phyloP scores from a whole-genome alignment of 2,797 vertebrate genomes.

The Cottoperca gobio region DNA sequence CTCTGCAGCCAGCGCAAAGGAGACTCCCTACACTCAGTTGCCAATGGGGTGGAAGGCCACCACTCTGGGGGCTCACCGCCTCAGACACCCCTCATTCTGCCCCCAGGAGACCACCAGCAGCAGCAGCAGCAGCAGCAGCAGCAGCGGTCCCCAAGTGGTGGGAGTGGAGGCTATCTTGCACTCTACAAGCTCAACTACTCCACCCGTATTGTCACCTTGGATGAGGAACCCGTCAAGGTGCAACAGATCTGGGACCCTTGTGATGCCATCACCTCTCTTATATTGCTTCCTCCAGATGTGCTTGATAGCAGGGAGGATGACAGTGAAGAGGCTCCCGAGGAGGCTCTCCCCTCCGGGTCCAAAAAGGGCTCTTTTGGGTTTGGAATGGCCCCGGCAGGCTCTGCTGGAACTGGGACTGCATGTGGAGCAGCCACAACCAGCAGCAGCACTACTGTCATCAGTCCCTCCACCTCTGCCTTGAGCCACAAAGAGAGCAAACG shows the following conservation, averaged over 20 bases:
- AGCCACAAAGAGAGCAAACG: slow-evolving; percentile 87
- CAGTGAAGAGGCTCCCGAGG: slow-evolving; percentile 92
- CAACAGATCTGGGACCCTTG: slow-evolving; percentile 97
- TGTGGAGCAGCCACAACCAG: slow-evolving; percentile 66
- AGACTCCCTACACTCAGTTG: slow-evolving; percentile 82
- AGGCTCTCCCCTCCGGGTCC: slow-evolving; percentile 83
- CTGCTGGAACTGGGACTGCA: slow-evolving; percentile 65
- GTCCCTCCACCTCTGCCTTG: slow-evolving; percentile 44
- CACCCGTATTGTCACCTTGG: slow-evolving; percentile 96
- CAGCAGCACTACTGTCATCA: slow-evolving; percentile 34
- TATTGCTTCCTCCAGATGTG: slow-evolving; percentile 96
- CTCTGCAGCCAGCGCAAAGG: slow-evolving; percentile 94
- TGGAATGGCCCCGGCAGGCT: slow-evolving; percentile 43
- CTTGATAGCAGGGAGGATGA: slow-evolving; percentile 97
- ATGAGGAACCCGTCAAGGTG: slow-evolving; percentile 96
- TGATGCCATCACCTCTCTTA: slow-evolving; percentile 96
- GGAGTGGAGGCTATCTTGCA: slow-evolving; percentile 92
- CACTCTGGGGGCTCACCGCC: slow-evolving; percentile 86
- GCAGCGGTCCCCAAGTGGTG: slow-evolving; percentile 81
- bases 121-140: slow-evolving; percentile 69
- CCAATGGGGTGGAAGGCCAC: slow-evolving; percentile 88
- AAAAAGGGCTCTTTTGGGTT: slow-evolving; percentile 83
- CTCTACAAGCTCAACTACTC: slow-evolving; percentile 99
- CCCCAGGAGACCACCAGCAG: slow-evolving; percentile 79
- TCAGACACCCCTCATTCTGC: slow-evolving; percentile 88